phyloP scores from a whole-genome alignment of 2,888 invertebrate species.

The Ametastegia equiseti region DNA sequence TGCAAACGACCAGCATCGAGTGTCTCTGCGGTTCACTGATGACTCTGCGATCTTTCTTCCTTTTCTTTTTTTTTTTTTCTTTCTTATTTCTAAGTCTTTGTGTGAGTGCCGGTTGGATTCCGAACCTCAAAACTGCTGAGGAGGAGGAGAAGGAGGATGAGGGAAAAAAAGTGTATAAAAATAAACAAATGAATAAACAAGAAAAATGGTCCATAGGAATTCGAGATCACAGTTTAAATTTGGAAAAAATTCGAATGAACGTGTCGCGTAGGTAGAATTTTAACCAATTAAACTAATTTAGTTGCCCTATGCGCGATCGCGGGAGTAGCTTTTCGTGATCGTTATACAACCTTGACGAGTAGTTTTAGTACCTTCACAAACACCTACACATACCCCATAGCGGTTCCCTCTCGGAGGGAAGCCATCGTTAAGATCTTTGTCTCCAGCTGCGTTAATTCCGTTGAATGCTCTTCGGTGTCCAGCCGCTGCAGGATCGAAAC shows the following conservation, averaged over 20 bases:
- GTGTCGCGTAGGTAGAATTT: constrained; percentile 17
- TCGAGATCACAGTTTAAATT: constrained; percentile 37
- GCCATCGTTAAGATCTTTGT: constrained; percentile 68
- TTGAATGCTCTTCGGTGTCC: constrained; percentile 29
- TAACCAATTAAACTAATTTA: constrained; percentile 43
- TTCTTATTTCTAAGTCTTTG: neutral
- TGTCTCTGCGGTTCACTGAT: constrained; percentile 23
- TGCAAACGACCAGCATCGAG: constrained; percentile 22
- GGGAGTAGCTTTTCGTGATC: constrained; percentile 50
- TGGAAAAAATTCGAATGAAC: constrained; percentile 29
- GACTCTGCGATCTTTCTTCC: neutral
- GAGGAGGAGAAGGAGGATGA: neutral
- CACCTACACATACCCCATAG: constrained; percentile 49
- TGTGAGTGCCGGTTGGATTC: neutral
- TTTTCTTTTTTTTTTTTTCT: neutral
- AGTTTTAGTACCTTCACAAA: constrained; percentile 59
- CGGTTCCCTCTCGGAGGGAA: constrained; percentile 55
- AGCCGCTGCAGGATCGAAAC: constrained; percentile 13
- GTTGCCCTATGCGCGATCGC: neutral
- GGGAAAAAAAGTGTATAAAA: neutral
- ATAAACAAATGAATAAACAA: too few species aligned
- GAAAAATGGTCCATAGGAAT: constrained; percentile 26
- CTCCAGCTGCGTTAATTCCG: constrained; percentile 52
- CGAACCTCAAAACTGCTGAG: too few species aligned
- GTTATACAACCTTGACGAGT: constrained; percentile 57